phyloP scores from a whole-genome alignment of 2,113 vertebrate genomes.

The Tachycineta bicolor region DNA sequence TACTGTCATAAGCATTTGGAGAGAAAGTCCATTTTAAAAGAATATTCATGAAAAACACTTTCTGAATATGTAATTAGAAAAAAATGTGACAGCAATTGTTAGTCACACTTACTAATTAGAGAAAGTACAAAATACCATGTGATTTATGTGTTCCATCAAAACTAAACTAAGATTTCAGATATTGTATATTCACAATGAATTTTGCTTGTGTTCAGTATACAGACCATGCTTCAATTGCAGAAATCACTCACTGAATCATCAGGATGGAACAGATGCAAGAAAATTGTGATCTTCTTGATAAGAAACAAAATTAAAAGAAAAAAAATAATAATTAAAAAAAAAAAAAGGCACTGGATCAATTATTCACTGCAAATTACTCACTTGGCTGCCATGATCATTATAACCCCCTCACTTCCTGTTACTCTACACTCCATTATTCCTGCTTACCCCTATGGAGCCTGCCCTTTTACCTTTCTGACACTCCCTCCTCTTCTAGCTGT shows the following conservation, averaged over 20 bases:
- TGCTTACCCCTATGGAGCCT: neutral
- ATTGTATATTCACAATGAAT: constrained; percentile 19
- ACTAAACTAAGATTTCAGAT: constrained; percentile 25
- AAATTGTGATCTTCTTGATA: constrained; percentile 36
- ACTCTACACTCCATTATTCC: constrained; percentile 23
- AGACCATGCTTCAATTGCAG: constrained; percentile 1
- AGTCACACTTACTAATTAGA: constrained; percentile 48
- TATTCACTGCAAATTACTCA: constrained; percentile 45
- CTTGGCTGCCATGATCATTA: constrained; percentile 7
- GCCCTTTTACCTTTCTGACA: constrained; percentile 49
- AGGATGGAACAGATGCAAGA: constrained; percentile 38
- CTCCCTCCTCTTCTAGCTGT: constrained; percentile 47
- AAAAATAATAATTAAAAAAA: neutral
- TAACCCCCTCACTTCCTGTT: neutral
- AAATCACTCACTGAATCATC: constrained; percentile 55
- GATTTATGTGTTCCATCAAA: constrained; percentile 52
- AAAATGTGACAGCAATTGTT: constrained; percentile 53
- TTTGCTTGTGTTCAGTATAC: constrained; percentile 26
- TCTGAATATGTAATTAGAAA: constrained; percentile 38
- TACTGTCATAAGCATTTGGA: constrained; percentile 27
- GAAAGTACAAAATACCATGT: constrained; percentile 34
- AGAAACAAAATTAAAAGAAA: neutral
- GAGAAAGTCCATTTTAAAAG: constrained; percentile 30
- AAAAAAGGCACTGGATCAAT: constrained; percentile 9
- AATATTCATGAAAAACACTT: constrained; percentile 43